Base-by-base conservation (phyloP, 2,797 vertebrate species). In the Fistularia tabacaria region DNA sequence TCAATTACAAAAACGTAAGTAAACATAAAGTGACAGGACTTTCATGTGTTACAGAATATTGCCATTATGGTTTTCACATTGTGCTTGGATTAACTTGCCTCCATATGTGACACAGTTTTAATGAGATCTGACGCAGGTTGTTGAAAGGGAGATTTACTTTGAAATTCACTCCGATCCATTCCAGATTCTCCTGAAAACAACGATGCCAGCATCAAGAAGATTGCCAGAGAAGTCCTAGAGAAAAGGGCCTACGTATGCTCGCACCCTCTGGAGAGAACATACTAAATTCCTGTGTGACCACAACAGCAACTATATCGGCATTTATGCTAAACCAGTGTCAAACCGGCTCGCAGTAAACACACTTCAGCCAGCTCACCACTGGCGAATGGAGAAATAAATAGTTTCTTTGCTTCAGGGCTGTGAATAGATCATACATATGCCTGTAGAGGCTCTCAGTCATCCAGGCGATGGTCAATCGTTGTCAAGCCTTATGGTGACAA, bases 1-100 rank as follows among this genome's bases (percentile, higher is more conserved):
- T 79, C 90, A 97, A 73, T 84, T 97, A 76, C 84, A 93, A 66
- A 97, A 94, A 77, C 49, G 95, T 98, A 84, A 93, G 93, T 92
- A 43, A 81, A 75, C 63, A 74, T 64, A 25, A 53, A 75, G 25
- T 25, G 69, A 84, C 83, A 86, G 79, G 54, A 63, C 62, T 81
- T 70, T 74, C 85, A 85, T 71, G 68, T 86, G 82, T 82, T 80
- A 70, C 15, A 44, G 66, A 77, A 78, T 81, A 81, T 80, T 63
- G 49, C 61, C 54, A 40, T n/a, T n/a, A 40, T 59, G 47, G 60
- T 62, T 77, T 64, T 71, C 64, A 62, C 68, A 59, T 61, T 40
- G 38, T 38, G 13, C 11, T 8, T 42, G 48, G 61, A 47, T 71
- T 71, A 68, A 59, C 73, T 60, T 46, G 43, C 44, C 38, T 51